Base-by-base conservation (phyloP, 2,797 vertebrate genomes). In the Enteromius viviparus region DNA sequence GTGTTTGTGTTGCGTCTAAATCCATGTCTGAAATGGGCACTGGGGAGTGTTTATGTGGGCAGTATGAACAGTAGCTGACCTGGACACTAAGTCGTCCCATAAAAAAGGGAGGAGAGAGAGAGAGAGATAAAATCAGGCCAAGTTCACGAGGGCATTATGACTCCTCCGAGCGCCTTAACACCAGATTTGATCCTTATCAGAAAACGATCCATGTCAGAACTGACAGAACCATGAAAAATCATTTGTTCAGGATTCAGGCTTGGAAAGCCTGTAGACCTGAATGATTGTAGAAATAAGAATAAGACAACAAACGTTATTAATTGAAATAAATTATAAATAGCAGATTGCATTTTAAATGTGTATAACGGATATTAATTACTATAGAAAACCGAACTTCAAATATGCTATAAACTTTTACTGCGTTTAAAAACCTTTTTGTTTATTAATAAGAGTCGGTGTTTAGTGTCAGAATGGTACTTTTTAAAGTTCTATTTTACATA, bases 61-160 rank as follows among this genome's bases (percentile, higher is more conserved):
- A 87, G 49, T 82, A 72, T 77, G 82, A 81, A 84, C 89, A 87
- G 86, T 81, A 89, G 91, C 86, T 86, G 78, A 78, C 60, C 81
- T 72, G 87, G 83, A 85, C 87, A 76, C 80, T 75, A 34, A 75
- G 75, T 87, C 72, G 76, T 69, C 78, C 82, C 76, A 81, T 87
- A 85, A 87, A 89, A 78, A 29, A 53, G 84, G 76, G 79, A 86
- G 75, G 85, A 87, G 86, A 76, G 80, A 45, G 11, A 81, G 66
- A 81, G 40, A 71, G 70, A 84, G 87, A 85, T 82, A 87, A 89
- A 84, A 86, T 85, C 83, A 66, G 80, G 53, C 66, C 87, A 83
- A 87, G 86, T 89, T 87, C 84, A 87, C 71, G 26, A 85, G 87
- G 83, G 70, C 64, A 82, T 49, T 83, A 37, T 78, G 70, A 84